Evolutionary conservation across 2,113 vertebrate genomes (phyloP), one percentile per base, ranked within the genome.

Genomic region (Elephantulus edwardii): DNA sequence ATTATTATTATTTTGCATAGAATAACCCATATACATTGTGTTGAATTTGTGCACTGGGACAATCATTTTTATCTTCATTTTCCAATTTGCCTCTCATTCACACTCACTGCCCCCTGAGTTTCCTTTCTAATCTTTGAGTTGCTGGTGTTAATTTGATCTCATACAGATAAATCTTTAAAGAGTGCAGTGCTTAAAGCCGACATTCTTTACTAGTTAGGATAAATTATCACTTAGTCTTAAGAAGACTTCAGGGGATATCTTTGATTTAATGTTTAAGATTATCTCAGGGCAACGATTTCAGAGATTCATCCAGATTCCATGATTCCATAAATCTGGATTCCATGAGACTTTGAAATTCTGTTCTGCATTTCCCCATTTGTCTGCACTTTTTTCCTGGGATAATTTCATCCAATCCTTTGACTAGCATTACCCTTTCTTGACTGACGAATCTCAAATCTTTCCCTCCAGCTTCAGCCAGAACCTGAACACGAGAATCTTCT

Each of bases 401-500:
- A 38, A 50, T 14, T 17, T 75, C 42, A 44, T 40, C 19, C 8
- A 64, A 44, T 26, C 62, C 35, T 30, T 74, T 66, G 33, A 42
- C 78, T 56, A 42, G 44, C 40, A 46, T 44, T 4, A 62, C 24
- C 28, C 26, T 19, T 40, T n/a, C 54, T 75, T 38, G 19, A 14
- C 46, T 19, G 17, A 16, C 33, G 40, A 77, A 19, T 56, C 48
- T 42, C 56, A 38, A 68, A 54, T 38, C 33, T 90, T 35, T 44
- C 38, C 48, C 42, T 56, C 42, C 75, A 62, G 26, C n/a, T 46
- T 83, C 40, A 19, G 58, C 1, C 28, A 66, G 33, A 66, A 46
- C 54, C 77, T 85, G 75, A 87, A 74, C 13, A 66, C 79, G 72
- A 80, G 71, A 76, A 85, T 85, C 28, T 75, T 82, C 91, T 79